Evolutionary conservation across 2,797 vertebrate species (phyloP).

Genomic region (Hafferia zeledoni): DNA sequence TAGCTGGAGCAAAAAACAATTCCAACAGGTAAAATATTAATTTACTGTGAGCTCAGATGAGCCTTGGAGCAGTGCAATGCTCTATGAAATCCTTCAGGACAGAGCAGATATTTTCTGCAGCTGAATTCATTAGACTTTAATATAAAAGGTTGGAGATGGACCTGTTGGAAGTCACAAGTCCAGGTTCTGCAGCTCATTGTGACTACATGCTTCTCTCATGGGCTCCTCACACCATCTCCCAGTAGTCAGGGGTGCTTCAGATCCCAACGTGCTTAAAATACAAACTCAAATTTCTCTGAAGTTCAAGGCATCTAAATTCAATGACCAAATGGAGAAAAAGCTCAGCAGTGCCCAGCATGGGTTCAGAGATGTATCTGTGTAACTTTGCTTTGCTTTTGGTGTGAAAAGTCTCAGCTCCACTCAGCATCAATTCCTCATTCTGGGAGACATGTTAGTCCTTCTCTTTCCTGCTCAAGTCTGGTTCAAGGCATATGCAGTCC

Average conservation of each 20-base stretch:
- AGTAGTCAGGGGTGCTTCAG: background rate
- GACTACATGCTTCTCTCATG: background rate
- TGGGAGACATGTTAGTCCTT: background rate
- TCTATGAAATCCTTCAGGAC: background rate
- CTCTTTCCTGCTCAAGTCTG: background rate
- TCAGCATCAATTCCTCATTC: background rate
- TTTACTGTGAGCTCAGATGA: conserved; percentile 18
- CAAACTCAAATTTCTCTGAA: background rate
- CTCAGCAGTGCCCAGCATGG: background rate
- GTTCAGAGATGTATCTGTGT: background rate
- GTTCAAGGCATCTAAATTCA: background rate
- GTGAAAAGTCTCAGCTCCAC: background rate
- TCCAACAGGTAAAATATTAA: conserved; percentile 41
- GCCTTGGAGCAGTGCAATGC: background rate
- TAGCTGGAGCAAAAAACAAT: conserved; percentile 17
- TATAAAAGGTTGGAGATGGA: background rate
- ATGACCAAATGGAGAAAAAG: background rate
- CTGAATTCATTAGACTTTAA: background rate
- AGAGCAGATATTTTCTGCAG: conserved; percentile 13
- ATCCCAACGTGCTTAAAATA: background rate
- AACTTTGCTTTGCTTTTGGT: background rate
- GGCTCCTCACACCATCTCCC: background rate
- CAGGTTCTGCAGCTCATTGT: background rate
- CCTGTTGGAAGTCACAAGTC: background rate
- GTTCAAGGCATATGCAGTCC: background rate